Base-by-base conservation (phyloP, 2,888 invertebrate genomes). In the Oxytorus armatus region DNA sequence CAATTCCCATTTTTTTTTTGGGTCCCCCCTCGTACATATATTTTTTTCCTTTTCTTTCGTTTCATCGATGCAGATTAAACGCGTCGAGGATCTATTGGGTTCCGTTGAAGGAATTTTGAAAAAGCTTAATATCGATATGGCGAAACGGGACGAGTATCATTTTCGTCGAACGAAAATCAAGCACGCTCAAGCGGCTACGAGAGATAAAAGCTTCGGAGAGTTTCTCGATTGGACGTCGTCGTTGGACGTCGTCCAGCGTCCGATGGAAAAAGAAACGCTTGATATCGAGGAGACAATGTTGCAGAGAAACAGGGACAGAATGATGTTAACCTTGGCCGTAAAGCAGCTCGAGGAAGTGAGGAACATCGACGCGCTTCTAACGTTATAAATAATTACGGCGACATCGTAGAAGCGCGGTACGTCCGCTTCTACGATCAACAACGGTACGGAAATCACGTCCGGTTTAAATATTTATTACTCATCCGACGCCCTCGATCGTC, bases 261-360 rank as follows among this genome's bases (percentile, higher is more conserved):
- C 8, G 3, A 51, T 77, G 7, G 73, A 77, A 1, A 63, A 14
- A 8, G n/a, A 57, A 68, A 55, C 49, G 18, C 47, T 68, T 1
- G 68, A 81, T 11, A 14, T 81, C 4, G 29, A 66, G 11, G 18
- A 77, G 18, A 65, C 69, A 10, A 44, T 65, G 1, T 29, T 33
- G 25, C 65, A 82, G 14, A 82, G 77, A 25, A 47, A 75, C 8
- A 47, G 68, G 21, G 83, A 83, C n/a, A 61, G 82, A 68, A 39
- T 25, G n/a, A 72, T 80, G 75, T 44, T 83, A n/a, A 83, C 75
- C n/a, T 29, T 47, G 47, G 78, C 66, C 7, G 25, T 78, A 8
- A 44, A 74, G 57, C 83, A 83, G 16, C 77, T 83, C 29, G 59
- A 78, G 42, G 53, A 83, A 78, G 63, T 83, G 8, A 53, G 73